Base-by-base conservation (phyloP, 2,888 invertebrate genomes). In the Acronicta alni region DNA sequence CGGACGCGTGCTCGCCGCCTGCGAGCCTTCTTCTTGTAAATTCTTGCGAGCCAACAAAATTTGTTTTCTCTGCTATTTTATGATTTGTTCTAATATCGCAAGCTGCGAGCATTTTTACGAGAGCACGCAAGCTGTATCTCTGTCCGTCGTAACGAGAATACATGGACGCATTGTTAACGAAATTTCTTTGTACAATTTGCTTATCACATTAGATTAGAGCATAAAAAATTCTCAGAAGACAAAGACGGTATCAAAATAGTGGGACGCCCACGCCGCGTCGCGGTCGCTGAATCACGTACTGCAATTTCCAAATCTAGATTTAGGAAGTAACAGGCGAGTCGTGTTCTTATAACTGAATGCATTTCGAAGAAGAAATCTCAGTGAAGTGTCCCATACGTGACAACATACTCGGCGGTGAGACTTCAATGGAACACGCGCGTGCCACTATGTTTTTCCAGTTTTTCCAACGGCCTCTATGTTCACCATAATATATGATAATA, bases 231-330 rank as follows among this genome's bases (percentile, higher is more conserved):
- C 84, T 63, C 32, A 79, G 84, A 84, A 85, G 66, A 66, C 77
- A 63, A 63, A 76, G 71, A 71, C 75, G 55, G 48, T 79, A 80
- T 81, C 77, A 77, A 72, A 79, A 74, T 80, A 76, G 79, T 76
- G 62, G 65, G 77, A 84, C 83, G 82, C 88, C 89, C 82, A 88
- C 88, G 81, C 81, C 56, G 57, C 48, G 52, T 43, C 62, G 75
- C 57, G 63, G 72, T 72, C 67, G 76, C 73, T 75, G 75, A 81
- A 83, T 85, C 89, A 91, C 91, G 89, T 91, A 89, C 89, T 80
- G 86, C 85, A 83, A 88, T 85, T 85, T 85, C 84, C 81, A 86
- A 86, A 87, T 89, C 87, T 89, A 91, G 91, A 91, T 91, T 86
- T 86, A 83, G 83, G 80, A 82, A 81, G 77, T 82, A 86, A 86